Evolutionary conservation across 2,888 invertebrate species (phyloP), one percentile per base, ranked within the genome.

Genomic region (Cryptocephalus moraei): DNA sequence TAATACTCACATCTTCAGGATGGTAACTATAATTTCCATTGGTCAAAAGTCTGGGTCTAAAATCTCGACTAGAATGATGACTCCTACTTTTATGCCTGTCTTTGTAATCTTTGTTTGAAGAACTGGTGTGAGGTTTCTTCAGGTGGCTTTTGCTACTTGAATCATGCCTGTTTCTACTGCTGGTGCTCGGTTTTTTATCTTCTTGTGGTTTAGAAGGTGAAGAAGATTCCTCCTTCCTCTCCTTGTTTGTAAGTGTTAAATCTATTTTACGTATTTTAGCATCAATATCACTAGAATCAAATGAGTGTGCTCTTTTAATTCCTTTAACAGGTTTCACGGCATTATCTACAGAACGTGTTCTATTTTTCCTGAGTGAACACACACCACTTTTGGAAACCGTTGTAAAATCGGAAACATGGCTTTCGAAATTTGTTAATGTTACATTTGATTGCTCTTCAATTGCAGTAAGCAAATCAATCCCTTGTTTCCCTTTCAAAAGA

Each of bases 21-120:
- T 68, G 62, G 55, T 66, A 62, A 52, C 64, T 65, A 54, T 66
- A 67, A 52, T 70, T 70, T 48, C 70, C 70, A 59, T 63, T 62
- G 9, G 64, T 64, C 47, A 65, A 47, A 36, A 61, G 50, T 36
- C 61, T 58, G 41, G 60, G 58, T 44, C 56, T 57, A 48, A 51
- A 40, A 8, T 58, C 58, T 22, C 22, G 22, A 22, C 22, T 22
- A 44, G 48, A 48, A 13, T 56, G 44, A 46, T 56, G 51, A 12
- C 48, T 49, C 33, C 49, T 48, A 36, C 49, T 51, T 32, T 51
- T 53, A 46, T 55, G 55, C 42, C 47, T 51, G 34, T 56, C 55
- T 33, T 48, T 58, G 32, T 45, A 51, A 13, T 48, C 47, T 39
- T 47, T 56, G 43, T 50, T 51, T 33, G 49, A 44, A 33, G 51